Evolutionary conservation across 1,140 invertebrate genomes (phyloP), one percentile per base, ranked within the genome.

Genomic region (Eriocheir sinensis): DNA sequence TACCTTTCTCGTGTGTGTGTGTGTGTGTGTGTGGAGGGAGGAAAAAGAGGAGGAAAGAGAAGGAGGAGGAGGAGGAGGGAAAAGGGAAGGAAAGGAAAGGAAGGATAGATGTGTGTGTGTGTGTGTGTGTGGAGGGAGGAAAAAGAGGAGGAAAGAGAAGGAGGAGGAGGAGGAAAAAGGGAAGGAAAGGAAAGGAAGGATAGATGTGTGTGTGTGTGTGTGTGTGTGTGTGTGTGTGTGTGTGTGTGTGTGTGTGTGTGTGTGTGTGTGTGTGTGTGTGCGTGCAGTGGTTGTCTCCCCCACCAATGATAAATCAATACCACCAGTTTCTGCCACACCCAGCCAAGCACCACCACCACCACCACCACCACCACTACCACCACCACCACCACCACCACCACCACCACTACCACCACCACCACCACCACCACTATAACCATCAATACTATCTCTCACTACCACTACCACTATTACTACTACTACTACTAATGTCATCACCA

Each of bases 221-320:
- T 60, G 53, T 60, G 53, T 60, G 53, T 60, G 17, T 60, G 21
- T 27, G 2, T 88, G 15, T 88, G 9, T 88, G 15, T 40, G 9
- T 88, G 15, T 88, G 15, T 41, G 30, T 40, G 36, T 40, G n/a
- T 36, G 36, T 40, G n/a, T 6, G 36, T 40, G n/a, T 27, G 86
- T 41, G 30, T 27, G 38, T 41, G 30, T 41, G 86, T 21, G 30
- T 41, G 38, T 41, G 30, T 27, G 86, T 41, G 30, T 41, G 38
- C 36, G 40, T 86, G 40, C 36, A 12, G 30, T 32, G 32, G 9
- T 0, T 86, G n/a, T 41, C 83, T 34, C 83, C 21, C n/a, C 3
- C 17, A 86, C 83, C 83, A 40, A 9, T 86, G 40, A 38, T 86
- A 32, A n/a, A 86, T 41, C 60, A 72, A 72, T 86, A 86, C 83